Conservation (phyloP, 2,888 invertebrate species). For the Nephrotoma flavescens region DNA sequence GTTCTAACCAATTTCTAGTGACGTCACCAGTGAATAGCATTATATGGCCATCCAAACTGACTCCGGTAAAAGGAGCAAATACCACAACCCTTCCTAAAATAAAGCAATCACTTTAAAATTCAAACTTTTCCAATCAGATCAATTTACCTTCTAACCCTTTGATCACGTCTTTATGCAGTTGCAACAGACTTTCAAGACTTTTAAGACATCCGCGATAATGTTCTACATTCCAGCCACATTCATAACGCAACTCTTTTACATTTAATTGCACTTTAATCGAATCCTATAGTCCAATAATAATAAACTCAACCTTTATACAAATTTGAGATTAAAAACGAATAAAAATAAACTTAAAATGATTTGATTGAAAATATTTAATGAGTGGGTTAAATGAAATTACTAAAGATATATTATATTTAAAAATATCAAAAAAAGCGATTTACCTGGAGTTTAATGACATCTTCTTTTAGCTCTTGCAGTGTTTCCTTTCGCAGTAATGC, state of each 20-base stretch:
- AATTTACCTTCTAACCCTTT: conserved; percentile 42
- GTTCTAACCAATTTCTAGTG: conserved; percentile 78
- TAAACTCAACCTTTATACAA: neutral
- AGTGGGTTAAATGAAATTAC: neutral
- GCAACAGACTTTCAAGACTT: conserved; percentile 59
- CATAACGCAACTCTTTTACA: conserved; percentile 51
- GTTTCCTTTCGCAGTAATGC: conserved; percentile 51
- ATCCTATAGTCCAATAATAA: neutral
- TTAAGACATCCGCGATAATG: conserved; percentile 84
- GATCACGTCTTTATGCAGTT: conserved; percentile 60
- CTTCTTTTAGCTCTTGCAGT: conserved; percentile 52
- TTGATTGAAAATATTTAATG: neutral
- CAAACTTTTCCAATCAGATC: neutral
- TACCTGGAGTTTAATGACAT: conserved; percentile 40
- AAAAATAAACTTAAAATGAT: neutral
- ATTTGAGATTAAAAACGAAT: neutral
- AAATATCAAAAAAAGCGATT: neutral
- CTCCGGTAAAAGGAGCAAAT: conserved; percentile 80
- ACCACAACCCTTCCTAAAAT: conserved; percentile 58
- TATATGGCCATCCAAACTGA: conserved; percentile 79
- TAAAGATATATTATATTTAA: neutral
- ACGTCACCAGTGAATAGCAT: conserved; percentile 88
- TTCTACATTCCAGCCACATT: conserved; percentile 76
- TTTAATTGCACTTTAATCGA: conserved; percentile 28
- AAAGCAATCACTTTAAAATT: neutral